Percentiles rank a stretch among this genome's conserved stretches.
Conservation (phyloP, 1,140 invertebrate genomes). For the Micrasema longulum region DNA sequence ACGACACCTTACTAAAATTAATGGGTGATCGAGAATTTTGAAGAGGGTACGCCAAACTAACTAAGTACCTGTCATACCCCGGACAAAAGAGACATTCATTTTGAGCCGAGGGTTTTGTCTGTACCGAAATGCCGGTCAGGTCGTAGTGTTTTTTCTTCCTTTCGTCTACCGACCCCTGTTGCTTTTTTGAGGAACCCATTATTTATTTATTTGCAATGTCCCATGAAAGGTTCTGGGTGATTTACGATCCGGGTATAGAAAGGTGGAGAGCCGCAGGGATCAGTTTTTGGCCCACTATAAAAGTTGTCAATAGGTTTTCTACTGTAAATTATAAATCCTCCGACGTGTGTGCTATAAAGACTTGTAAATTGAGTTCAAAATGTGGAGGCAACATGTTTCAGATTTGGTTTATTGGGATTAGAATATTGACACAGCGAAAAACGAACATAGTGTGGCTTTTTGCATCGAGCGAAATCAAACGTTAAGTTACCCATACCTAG, state of each 20-base stretch:
- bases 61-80: no score
- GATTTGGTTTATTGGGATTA: no score
- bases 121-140: slow-evolving; percentile 7
- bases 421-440: no score
- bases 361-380: background rate
- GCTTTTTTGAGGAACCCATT: slow-evolving; percentile 46
- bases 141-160: slow-evolving; percentile 24
- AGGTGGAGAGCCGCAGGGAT: slow-evolving; percentile 13
- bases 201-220: slow-evolving; percentile 53
- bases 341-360: background rate
- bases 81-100: slow-evolving; percentile 25
- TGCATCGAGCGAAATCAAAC: no score
- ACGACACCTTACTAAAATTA: no score
- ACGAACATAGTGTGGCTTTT: no score
- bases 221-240: slow-evolving; percentile 45
- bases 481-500: no score
- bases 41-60: no score
- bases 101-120: slow-evolving; percentile 12
- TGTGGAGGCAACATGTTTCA: slow-evolving; percentile 5
- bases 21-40: no score
- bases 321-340: background rate
- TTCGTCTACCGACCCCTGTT: slow-evolving; percentile 29
- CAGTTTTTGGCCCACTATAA: slow-evolving; percentile 1
- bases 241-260: slow-evolving; percentile 12
- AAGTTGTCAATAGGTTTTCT: slow-evolving; percentile 1